These are phyloP conservation scores for Plectropomus leopardus DNA, from an alignment of 2,113 vertebrate genomes.

Conservation along the genomic window DNA sequence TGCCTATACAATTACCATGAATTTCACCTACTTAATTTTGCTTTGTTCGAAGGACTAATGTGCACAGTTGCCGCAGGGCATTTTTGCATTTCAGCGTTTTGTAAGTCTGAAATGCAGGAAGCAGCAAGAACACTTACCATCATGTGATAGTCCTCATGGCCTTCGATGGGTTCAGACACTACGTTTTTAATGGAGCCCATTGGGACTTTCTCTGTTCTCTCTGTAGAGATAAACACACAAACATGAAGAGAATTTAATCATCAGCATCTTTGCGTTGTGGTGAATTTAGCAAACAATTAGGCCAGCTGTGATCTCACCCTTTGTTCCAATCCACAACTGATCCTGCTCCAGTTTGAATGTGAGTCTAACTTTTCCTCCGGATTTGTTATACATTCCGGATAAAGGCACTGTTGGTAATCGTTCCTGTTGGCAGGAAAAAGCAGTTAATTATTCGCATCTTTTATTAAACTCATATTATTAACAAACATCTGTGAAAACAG, in stretches of 20 bases:
- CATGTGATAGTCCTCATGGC: constrained; percentile 98
- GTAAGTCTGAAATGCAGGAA: not conserved
- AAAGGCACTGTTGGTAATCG: constrained; percentile 97
- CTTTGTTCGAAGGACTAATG: not conserved
- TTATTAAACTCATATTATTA: not conserved
- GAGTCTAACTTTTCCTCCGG: constrained; percentile 96
- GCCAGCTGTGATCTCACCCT: constrained; percentile 86
- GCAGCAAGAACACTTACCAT: constrained; percentile 86
- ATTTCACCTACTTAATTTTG: not conserved
- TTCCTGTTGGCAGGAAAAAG: constrained; percentile 84
- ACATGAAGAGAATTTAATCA: not conserved
- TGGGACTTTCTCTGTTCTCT: constrained; percentile 98
- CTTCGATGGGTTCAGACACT: constrained; percentile 98
- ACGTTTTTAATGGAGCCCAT: constrained; percentile 99
- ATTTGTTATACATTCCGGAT: constrained; percentile 98
- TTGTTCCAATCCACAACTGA: constrained; percentile 99
- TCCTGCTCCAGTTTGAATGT: constrained; percentile 99
- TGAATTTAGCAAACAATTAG: not conserved
- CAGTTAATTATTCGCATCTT: constrained; percentile 4
- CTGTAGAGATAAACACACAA: constrained; percentile 78
- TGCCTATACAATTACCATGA: not conserved
- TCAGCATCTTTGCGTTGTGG: not conserved
- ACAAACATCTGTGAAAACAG: not conserved
- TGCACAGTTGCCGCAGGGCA: too few species aligned
- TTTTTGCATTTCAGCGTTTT: too few species aligned